Conservation (phyloP, 2,113 vertebrate genomes). For the Neomonachus schauinslandi region DNA sequence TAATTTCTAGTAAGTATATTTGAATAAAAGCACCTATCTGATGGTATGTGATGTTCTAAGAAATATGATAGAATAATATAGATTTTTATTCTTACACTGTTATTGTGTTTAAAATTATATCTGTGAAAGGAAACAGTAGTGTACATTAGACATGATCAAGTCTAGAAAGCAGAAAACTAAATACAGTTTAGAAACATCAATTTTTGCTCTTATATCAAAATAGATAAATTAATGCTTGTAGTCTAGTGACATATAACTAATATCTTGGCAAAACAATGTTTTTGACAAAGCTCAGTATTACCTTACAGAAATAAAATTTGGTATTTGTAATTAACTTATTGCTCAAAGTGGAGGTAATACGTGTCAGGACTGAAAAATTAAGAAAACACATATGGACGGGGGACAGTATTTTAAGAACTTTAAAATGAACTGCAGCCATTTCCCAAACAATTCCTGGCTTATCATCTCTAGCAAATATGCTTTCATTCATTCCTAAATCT, state of each 20-base stretch:
- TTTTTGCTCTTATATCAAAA: background rate
- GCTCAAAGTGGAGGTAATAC: background rate
- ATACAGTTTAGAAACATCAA: slow-evolving; percentile 45
- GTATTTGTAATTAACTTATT: slow-evolving; percentile 28
- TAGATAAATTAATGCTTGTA: background rate
- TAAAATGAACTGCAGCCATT: slow-evolving; percentile 20
- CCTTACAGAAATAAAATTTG: background rate
- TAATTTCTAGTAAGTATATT: background rate
- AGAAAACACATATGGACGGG: background rate
- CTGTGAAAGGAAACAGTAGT: background rate
- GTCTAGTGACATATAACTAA: background rate
- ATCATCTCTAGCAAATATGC: background rate
- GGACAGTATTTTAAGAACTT: background rate
- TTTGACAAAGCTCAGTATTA: background rate
- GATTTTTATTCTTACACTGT: background rate
- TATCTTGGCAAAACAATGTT: background rate
- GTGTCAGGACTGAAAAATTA: background rate
- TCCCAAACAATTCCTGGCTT: slow-evolving; percentile 2
- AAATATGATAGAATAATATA: background rate
- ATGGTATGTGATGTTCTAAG: background rate
- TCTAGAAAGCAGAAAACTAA: slow-evolving; percentile 42
- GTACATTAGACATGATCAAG: background rate
- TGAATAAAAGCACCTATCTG: background rate
- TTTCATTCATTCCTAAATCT: slow-evolving; percentile 4
- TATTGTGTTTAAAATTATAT: slow-evolving; percentile 7